Evolutionary conservation across 2,797 vertebrate species (phyloP), one percentile per base, ranked within the genome.

Genomic region (Tadarida brasiliensis): DNA sequence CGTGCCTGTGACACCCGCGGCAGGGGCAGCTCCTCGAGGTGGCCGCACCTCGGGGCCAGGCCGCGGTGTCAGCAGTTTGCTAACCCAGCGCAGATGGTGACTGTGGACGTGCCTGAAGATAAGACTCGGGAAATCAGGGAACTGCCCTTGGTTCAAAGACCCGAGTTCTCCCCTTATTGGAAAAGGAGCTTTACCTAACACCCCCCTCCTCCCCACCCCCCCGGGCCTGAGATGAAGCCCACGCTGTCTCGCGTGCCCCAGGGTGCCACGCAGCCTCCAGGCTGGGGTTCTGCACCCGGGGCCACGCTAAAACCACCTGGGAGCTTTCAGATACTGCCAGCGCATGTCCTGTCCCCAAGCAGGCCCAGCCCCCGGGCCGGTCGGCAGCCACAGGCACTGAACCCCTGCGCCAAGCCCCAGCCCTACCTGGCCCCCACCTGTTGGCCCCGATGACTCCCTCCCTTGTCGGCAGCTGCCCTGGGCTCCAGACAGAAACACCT

Each of bases 91-190:
- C 65, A 33, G 9, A 4, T 11, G 22, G 20, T 26, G 30, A 7
- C 44, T 9, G 0, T n/a, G 74, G 77, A 35, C 57, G 7, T 0
- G 1, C 30, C 51, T 78, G 68, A 47, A 94, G 95, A 97, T 92
- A 96, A 96, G 90, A 49, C 0, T 15, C 90, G 83, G 57, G 90
- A 96, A 96, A 87, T 84, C 11, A 3, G 80, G 78, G 67, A 91
- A 59, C 51, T 15, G 2, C 44, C 71, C 87, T 26, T 68, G n/a
- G 77, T 57, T 95, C 63, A 39, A 5, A n/a, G 22, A 15, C 28
- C 44, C 1, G 1, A 54, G 49, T 93, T 80, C 51, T 81, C 30
- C 68, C 84, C 51, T 85, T 96, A 94, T 95, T 28, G 30, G 89
- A 87, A 39, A 56, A 4, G 81, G 51, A 4, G 17, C 71, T 76